Conservation (phyloP, 2,797 vertebrate genomes). For the Neostethus bicornis region DNA sequence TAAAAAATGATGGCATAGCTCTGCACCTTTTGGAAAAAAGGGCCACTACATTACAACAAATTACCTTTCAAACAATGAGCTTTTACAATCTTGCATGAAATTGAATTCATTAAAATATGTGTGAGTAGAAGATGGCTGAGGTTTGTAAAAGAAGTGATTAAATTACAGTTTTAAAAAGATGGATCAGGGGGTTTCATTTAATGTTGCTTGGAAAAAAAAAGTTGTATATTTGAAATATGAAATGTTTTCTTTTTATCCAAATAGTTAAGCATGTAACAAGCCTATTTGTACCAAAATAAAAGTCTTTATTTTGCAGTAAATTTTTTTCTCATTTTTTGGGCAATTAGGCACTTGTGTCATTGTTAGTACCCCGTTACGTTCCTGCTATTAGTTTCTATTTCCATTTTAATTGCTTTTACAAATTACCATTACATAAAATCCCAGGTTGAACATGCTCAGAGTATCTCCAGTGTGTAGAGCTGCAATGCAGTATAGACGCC, state of each 20-base stretch:
- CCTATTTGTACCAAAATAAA: not conserved
- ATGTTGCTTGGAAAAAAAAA: no score
- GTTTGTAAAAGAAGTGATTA: not conserved
- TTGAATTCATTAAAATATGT: not conserved
- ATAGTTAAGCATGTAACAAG: no score
- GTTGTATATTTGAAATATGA: not conserved
- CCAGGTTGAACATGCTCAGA: constrained; percentile 15
- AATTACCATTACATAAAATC: constrained; percentile 1
- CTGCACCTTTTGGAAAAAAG: not conserved
- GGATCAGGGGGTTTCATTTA: no score
- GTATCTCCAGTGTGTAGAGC: constrained; percentile 41
- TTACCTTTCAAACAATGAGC: not conserved
- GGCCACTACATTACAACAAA: not conserved
- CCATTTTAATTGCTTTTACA: not conserved
- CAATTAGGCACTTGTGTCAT: not conserved
- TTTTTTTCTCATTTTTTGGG: not conserved
- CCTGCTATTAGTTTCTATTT: constrained; percentile 1
- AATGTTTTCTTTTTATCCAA: not conserved
- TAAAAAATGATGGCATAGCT: not conserved
- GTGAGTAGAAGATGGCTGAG: not conserved
- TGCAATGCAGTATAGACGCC: constrained; percentile 68
- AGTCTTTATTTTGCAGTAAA: not conserved
- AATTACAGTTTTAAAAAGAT: not conserved
- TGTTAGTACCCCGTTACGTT: not conserved
- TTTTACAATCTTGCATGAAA: not conserved